Conservation (phyloP, 2,797 vertebrate species). For the Lagorchestes hirsutus region DNA sequence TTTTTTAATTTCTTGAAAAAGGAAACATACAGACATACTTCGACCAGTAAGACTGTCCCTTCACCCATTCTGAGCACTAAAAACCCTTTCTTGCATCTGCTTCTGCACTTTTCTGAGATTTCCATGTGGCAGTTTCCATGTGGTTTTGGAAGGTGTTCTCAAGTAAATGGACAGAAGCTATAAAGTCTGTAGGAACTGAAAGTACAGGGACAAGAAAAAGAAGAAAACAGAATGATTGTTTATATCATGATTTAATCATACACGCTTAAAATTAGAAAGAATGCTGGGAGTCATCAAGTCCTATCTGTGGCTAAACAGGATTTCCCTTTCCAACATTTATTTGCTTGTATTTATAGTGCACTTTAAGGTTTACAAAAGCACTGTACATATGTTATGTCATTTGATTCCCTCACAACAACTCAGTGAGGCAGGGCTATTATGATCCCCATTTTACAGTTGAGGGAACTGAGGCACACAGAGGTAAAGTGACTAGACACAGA, state of each 20-base stretch:
- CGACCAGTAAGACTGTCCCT: not conserved
- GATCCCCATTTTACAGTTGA: no score
- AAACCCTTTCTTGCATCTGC: not conserved
- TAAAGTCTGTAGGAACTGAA: not conserved
- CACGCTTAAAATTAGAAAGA: not conserved
- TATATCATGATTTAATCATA: not conserved
- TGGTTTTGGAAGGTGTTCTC: not conserved
- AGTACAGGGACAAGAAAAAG: not conserved
- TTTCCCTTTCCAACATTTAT: not conserved
- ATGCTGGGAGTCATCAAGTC: not conserved
- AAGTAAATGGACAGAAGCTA: constrained; percentile 4
- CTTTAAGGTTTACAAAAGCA: not conserved
- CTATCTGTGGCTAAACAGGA: not conserved
- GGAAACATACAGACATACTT: not conserved
- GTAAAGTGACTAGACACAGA: no score
- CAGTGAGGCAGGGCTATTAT: not conserved
- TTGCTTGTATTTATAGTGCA: not conserved
- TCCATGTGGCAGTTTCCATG: not conserved
- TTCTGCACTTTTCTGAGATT: not conserved
- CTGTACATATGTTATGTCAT: not conserved
- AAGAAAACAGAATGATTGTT: not conserved
- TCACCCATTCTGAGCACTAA: not conserved
- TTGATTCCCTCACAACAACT: not conserved
- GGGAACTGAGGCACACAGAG: no score
- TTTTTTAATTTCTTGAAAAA: not conserved